phyloP scores from a whole-genome alignment of 2,797 vertebrate genomes.

The Spinus pinus region DNA sequence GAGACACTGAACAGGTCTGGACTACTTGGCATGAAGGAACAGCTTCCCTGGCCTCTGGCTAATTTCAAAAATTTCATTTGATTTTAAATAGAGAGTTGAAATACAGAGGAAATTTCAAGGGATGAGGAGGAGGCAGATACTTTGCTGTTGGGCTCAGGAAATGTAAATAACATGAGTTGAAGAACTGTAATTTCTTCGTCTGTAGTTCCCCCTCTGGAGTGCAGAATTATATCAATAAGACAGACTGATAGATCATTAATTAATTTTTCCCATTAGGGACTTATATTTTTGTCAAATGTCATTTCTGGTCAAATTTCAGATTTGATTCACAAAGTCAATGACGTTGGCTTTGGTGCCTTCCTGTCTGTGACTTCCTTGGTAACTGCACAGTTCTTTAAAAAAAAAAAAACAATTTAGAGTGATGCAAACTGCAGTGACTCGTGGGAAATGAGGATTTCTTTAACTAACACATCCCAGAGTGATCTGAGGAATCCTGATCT shows the following conservation, averaged over 20 bases:
- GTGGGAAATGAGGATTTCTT: not conserved
- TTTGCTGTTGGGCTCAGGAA: not conserved
- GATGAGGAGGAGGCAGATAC: not conserved
- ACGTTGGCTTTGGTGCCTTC: not conserved
- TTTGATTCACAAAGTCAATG: not conserved
- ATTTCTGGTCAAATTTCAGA: not conserved
- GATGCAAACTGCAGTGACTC: not conserved
- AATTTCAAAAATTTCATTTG: not conserved
- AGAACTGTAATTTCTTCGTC: not conserved
- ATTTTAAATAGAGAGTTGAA: not conserved
- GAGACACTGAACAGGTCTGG: not conserved
- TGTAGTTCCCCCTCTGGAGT: not conserved
- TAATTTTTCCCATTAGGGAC: not conserved
- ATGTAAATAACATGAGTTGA: not conserved
- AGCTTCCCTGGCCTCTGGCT: not conserved
- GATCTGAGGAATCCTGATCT: not conserved
- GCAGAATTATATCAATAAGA: not conserved
- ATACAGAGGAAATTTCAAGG: not conserved
- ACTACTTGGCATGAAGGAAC: not conserved
- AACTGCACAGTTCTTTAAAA: not conserved
- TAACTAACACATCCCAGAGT: not conserved
- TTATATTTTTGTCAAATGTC: rapidly evolving
- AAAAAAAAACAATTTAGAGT: rapidly evolving
- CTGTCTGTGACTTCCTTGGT: not conserved
- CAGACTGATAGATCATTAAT: not conserved